Base-by-base conservation (phyloP, 1,140 invertebrate species). In the Trichogramma pretiosum region DNA sequence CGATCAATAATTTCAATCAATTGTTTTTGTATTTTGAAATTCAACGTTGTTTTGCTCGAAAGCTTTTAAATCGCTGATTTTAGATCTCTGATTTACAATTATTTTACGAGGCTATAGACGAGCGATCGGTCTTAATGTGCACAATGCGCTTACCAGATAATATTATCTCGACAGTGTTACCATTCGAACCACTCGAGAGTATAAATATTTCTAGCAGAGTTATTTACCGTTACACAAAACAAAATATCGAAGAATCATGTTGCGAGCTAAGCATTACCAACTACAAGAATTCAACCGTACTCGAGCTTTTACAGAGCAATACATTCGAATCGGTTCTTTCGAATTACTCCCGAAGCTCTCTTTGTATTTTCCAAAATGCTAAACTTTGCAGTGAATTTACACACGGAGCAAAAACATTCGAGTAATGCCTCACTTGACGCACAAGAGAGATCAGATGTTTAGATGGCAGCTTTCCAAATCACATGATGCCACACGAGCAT, bases 131-230 rank as follows among this genome's bases (percentile, higher is more conserved):
- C n/a, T n/a, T n/a, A n/a, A n/a, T n/a, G n/a, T n/a, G n/a, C n/a
- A n/a, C n/a, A n/a, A n/a, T n/a, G n/a, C n/a, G n/a, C n/a, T n/a
- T 39, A 37, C 26, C 44, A 56, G 53, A 62, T 59, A 62, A 60
- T 60, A 58, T 62, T 62, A 64, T 58, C 54, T 47, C 46, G 53
- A 39, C 41, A 52, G 43, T 50, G 30, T n/a, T 49, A 55, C 47
- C 52, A 56, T 56, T 57, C 45, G 48, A 60, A 58, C 47, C 57
- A 60, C 63, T 63, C 52, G 57, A 63, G 51, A 48, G 47, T 62
- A 60, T 61, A 66, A 63, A 65, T 65, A 65, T 56, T 63, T 57
- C 54, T 48, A n/a, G n/a, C n/a, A n/a, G n/a, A n/a, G n/a, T n/a
- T n/a, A n/a, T n/a, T n/a, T n/a, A n/a, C n/a, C n/a, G n/a, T n/a